Evolutionary conservation across 2,113 vertebrate genomes (phyloP), one percentile per base, ranked within the genome.

Genomic region (Nothobranchius kuhntae): DNA sequence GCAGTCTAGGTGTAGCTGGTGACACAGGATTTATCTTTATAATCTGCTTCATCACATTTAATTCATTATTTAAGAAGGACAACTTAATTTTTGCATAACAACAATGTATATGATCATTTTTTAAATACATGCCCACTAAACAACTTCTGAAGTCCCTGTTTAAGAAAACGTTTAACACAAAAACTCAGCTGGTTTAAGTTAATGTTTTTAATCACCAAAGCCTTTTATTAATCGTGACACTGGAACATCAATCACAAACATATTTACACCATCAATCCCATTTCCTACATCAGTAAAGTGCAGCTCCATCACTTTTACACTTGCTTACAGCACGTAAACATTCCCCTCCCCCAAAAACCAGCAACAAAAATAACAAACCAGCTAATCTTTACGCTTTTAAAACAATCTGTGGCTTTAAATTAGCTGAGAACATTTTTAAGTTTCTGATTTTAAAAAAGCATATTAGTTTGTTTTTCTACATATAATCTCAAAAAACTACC

Each of bases 211-310:
- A 78, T 82, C 78, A 68, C 66, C 46, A 59, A 78, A 86, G 63
- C 77, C 8, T 81, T 80, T 70, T 35, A 45, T 80, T 72, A 74
- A 68, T 74, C 55, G 1, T 21, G 21, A 21, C 21, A 83, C 26
- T 26, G 48, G 61, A 71, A 86, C 81, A 80, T 65, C 26, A 45
- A 77, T 75, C 66, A 83, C 42, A 72, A 70, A 69, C 71, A 60
- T 90, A 89, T 89, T 62, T 87, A 91, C 86, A 90, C 57, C 50
- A 21, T 55, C 14, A 9, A 52, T 58, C 57, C 67, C 6, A 15
- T 56, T 2, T 15, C 10, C 50, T 71, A 64, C 63, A 42, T 53
- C 52, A 40, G 38, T 40, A 7, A 40, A 40, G 86, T 88, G 84
- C 86, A 85, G 63, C 81, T 81, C 64, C 69, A 9, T 35, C 6